Evolutionary conservation across 2,797 vertebrate species (phyloP).

Genomic region (Pangasius sanitwongsei): DNA sequence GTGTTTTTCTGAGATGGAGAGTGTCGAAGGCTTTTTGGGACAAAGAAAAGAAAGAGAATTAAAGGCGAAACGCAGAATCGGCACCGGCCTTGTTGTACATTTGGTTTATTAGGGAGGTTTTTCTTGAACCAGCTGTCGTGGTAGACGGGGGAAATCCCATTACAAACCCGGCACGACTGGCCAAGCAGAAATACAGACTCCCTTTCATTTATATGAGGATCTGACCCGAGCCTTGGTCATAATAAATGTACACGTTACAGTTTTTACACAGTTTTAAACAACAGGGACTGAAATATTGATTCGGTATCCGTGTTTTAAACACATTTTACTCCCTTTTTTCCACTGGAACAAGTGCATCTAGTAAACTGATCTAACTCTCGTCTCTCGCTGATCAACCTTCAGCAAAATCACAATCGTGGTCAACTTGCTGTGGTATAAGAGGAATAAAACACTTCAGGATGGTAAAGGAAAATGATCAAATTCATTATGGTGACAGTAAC

Average conservation of each 20-base stretch:
- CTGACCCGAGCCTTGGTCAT: not conserved
- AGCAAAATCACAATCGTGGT: not conserved
- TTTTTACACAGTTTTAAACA: slow-evolving; percentile 24
- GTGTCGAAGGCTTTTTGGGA: slow-evolving; percentile 28
- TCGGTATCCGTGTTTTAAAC: not conserved
- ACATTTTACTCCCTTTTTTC: not conserved
- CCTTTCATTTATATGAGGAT: slow-evolving; percentile 29
- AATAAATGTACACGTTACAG: not conserved
- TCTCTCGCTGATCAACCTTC: not conserved
- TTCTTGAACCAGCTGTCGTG: slow-evolving; percentile 41
- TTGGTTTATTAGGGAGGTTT: slow-evolving; percentile 37
- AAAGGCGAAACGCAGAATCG: slow-evolving; percentile 24
- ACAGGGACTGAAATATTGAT: not conserved
- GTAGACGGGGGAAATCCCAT: slow-evolving; percentile 47
- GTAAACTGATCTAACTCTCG: not conserved
- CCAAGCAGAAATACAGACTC: slow-evolving; percentile 35
- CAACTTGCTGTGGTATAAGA: not conserved
- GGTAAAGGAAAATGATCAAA: not conserved
- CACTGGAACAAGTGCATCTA: not conserved
- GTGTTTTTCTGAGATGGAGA: slow-evolving; percentile 27
- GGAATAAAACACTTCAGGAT: not conserved
- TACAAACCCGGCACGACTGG: slow-evolving; percentile 34
- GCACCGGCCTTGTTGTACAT: slow-evolving; percentile 20
- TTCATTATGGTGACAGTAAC: no score
- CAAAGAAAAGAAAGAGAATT: slow-evolving; percentile 37